These are phyloP conservation scores for Tyrophagus putrescentiae DNA, from an alignment of 1,140 invertebrate genomes.

Conservation along the genomic window DNA sequence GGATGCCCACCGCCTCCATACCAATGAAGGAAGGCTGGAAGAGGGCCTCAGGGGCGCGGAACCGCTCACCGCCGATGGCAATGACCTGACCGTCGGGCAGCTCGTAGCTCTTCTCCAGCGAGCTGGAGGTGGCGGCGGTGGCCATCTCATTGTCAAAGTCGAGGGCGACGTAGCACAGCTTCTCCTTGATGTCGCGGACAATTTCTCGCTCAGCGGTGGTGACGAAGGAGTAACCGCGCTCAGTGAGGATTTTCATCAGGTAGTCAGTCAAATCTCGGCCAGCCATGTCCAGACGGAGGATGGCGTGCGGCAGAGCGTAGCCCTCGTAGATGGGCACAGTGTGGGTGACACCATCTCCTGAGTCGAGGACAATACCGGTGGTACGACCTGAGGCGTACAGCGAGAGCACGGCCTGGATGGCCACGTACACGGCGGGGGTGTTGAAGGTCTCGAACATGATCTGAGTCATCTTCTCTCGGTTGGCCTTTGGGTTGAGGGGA, in stretches of 20 bases:
- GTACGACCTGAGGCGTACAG: conserved; percentile 41
- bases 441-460: conserved; percentile 90
- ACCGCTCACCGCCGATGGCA: conserved; percentile 57
- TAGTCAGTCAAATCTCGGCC: conserved; percentile 43
- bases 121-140: conserved; percentile 40
- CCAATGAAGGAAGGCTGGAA: conserved; percentile 86
- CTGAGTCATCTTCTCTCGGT: conserved; percentile 70
- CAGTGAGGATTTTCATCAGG: conserved; percentile 40
- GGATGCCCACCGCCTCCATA: conserved; percentile 66
- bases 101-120: conserved; percentile 80
- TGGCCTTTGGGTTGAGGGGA: conserved; percentile 77
- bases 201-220: conserved; percentile 40
- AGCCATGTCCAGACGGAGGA: conserved; percentile 43
- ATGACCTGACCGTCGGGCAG: conserved; percentile 69
- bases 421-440: conserved; percentile 40
- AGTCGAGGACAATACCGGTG: conserved; percentile 42
- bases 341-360: conserved; percentile 45
- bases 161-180: conserved; percentile 32
- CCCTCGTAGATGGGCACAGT: conserved; percentile 45
- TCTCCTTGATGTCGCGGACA: conserved; percentile 40
- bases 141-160: conserved; percentile 37
- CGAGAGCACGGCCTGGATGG: conserved; percentile 41
- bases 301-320: conserved; percentile 44
- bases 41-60: conserved; percentile 90
- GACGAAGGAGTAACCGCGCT: conserved; percentile 43